Evolutionary conservation across 2,113 vertebrate species (phyloP), one percentile per base, ranked within the genome.

Genomic region (Cavia aperea): DNA sequence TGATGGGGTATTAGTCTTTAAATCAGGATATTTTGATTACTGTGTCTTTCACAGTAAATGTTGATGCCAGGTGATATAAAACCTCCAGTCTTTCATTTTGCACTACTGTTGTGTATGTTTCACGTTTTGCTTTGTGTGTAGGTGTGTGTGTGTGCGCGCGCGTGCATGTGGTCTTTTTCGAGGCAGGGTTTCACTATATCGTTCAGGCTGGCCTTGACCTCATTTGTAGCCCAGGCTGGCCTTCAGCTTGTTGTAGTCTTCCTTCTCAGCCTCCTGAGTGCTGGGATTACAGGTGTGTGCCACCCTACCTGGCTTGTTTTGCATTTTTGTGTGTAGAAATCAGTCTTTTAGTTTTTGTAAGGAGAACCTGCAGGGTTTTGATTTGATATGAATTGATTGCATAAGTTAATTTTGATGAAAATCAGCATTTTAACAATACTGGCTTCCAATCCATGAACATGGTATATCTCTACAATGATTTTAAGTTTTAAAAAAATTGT

Each of bases 331-430:
- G 3, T 36, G 29, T 65, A 83, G 62, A 84, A 54, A 62, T 85
- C 63, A 87, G 11, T 33, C 81, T 92, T 92, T 93, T 29, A 63
- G 7, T 88, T 94, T 89, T 14, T 91, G 29, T 72, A 46, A 81
- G 81, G 51, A 82, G 86, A 83, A 33, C 39, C 77, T 62, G 7
- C 56, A 83, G n/a, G 43, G 11, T 72, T 93, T 83, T 90, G 9
- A 51, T 86, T 88, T 23, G 88, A 26, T 81, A 81, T 88, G 63
- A 10, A 51, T 58, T 75, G 24, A 95, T 89, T 92, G n/a, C 92
- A 3, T 63, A 65, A 81, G 70, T 88, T 88, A 26, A 66, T 49
- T 93, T 91, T 93, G 51, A 87, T 89, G 62, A 51, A 82, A 90
- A 62, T 19, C 36, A 92, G 15, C 73, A 86, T 79, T 70, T 89